Base-by-base conservation (phyloP, 2,113 vertebrate species). In the Hydrochoerus hydrochaeris region DNA sequence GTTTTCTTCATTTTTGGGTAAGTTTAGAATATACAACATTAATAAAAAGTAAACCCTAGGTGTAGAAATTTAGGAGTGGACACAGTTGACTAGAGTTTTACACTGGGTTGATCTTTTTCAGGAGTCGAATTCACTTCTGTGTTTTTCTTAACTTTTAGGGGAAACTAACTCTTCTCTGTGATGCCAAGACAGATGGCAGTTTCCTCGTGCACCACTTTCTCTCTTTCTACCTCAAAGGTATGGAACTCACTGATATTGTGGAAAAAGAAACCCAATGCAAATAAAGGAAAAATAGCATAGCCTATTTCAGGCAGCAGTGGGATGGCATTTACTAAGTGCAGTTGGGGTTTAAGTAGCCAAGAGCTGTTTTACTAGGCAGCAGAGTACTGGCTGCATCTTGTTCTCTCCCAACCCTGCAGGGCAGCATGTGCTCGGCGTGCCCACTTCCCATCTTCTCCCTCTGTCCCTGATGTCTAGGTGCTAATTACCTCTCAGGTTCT, bases 131-230 rank as follows among this genome's bases (percentile, higher is more conserved):
- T 94, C 32, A 94, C n/a, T 1, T 94, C 52, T 90, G 17, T 95
- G 11, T 75, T 92, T 0, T 38, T 96, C 24, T 91, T 92, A 57
- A 58, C n/a, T 98, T 96, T 3, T 96, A 99, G 99, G 98, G 99
- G 60, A 99, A 98, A 32, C 98, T 99, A 65, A 99, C 99, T 0
- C 77, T 99, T 28, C 97, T 99, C 38, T 99, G 98, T 62, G 99
- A 99, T 92, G 98, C 97, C 90, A 97, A 97, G 86, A 99, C 99
- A 2, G 99, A 99, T 62, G 99, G 99, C 67, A 99, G 99, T 57
- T 99, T 99, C 97, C 98, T 99, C 75, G 98, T 99, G 49, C 99
- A 99, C 96, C 99, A 99, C 67, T 99, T 99, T 95, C 99, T 99
- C 3, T 99, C 99, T 63, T 99, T 99, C 97, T 99, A 99, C 97